Evolutionary conservation across 2,888 invertebrate genomes (phyloP).

Genomic region (Drosophila nr. perissopoda): DNA sequence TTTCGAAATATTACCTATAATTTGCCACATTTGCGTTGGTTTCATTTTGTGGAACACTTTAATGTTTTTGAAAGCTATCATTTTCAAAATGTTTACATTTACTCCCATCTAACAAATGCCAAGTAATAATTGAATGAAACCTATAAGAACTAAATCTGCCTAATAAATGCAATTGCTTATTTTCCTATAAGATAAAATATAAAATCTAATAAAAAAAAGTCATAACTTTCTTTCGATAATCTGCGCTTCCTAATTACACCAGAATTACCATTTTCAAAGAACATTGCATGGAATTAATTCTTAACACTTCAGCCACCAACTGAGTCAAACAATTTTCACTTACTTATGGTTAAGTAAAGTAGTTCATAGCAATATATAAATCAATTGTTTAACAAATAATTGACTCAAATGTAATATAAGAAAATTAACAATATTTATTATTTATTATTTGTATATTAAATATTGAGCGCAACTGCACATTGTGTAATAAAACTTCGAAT

Average conservation of each 20-base stretch:
- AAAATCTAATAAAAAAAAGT: not conserved
- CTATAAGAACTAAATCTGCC: not conserved
- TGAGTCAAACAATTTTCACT: not conserved
- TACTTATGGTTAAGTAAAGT: not conserved
- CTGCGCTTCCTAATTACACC: not conserved
- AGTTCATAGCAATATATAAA: not conserved
- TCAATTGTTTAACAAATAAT: not conserved
- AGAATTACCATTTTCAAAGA: not conserved
- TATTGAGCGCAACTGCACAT: no score
- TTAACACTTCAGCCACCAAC: not conserved
- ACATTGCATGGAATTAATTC: not conserved
- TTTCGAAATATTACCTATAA: slow-evolving; percentile 19
- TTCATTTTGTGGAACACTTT: not conserved
- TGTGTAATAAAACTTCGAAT: not conserved
- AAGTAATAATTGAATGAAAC: not conserved
- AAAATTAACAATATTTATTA: no score
- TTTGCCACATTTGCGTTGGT: slow-evolving; percentile 2
- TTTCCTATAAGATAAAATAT: not conserved
- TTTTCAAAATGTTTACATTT: not conserved
- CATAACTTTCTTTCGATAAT: not conserved
- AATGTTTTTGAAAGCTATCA: not conserved
- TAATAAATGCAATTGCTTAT: not conserved
- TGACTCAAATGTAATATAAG: not conserved
- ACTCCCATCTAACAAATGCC: not conserved
- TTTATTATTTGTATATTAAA: no score